These are phyloP conservation scores for Takifugu ocellatus DNA, from an alignment of 2,797 vertebrate species.

Conservation along the genomic window DNA sequence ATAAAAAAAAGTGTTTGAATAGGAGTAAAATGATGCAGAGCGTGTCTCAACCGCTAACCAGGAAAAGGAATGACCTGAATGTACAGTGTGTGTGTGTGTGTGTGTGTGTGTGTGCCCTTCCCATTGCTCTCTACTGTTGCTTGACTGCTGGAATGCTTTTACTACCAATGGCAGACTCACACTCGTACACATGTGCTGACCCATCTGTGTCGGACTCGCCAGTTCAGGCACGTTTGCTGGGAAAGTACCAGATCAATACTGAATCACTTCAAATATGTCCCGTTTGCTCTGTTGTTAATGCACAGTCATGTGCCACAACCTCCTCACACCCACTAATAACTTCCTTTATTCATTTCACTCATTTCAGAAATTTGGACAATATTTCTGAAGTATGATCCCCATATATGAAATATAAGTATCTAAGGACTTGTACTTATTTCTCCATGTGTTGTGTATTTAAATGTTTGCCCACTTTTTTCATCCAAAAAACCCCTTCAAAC, in stretches of 20 bases:
- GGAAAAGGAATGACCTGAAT: constrained; percentile 61
- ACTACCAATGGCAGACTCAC: constrained; percentile 47
- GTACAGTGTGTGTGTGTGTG: constrained; percentile 29
- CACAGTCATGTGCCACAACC: not conserved
- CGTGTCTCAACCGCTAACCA: constrained; percentile 43
- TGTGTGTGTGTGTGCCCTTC: constrained; percentile 34
- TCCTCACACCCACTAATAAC: not conserved
- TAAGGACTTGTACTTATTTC: too few relatives aligned
- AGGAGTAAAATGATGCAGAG: not conserved
- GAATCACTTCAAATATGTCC: constrained; percentile 3
- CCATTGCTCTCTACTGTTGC: constrained; percentile 30
- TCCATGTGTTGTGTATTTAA: too few relatives aligned
- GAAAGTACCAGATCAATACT: constrained; percentile 30
- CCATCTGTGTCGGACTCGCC: constrained; percentile 31
- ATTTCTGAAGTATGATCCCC: too few relatives aligned
- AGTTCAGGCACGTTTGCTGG: constrained; percentile 38
- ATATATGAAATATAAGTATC: too few relatives aligned
- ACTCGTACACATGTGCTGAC: constrained; percentile 28
- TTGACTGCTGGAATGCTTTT: constrained; percentile 61
- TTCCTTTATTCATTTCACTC: not conserved
- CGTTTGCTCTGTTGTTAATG: constrained; percentile 12
- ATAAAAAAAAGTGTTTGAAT: not conserved
- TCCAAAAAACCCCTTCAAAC: too few relatives aligned
- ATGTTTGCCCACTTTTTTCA: too few relatives aligned
- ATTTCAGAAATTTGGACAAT: too few relatives aligned